A percentile compares a stretch with the other conserved stretches of the same genome.
phyloP scores from a whole-genome alignment of 2,113 vertebrate species.

The Neotoma lepida region DNA sequence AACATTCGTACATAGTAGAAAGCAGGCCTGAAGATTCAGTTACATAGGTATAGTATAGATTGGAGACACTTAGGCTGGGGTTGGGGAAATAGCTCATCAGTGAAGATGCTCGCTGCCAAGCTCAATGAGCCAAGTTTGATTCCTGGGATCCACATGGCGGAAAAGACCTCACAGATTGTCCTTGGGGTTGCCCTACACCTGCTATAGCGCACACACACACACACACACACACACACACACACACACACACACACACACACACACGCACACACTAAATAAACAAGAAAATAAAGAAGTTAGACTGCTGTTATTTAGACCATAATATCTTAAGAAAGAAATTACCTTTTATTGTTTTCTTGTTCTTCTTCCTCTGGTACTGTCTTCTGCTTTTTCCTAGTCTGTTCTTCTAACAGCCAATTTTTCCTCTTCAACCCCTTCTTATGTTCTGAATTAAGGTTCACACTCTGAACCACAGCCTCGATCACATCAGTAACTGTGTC shows the following conservation, averaged over 20 bases:
- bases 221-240: no score
- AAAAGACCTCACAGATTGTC: not conserved
- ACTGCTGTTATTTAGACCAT: not conserved
- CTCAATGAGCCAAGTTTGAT: not conserved
- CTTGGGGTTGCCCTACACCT: no score
- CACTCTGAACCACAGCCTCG: constrained; percentile 90
- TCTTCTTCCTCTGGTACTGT: constrained; percentile 81
- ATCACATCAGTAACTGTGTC: constrained; percentile 88
- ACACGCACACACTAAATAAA: not conserved
- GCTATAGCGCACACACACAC: not conserved
- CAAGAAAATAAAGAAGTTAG: not conserved
- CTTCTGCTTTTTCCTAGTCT: constrained; percentile 83
- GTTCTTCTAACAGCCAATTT: constrained; percentile 84
- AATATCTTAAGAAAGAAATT: constrained; percentile 70
- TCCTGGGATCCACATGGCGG: no score
- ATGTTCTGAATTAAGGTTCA: constrained; percentile 85
- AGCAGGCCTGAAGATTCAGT: not conserved
- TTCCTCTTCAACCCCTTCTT: constrained; percentile 92
- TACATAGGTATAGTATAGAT: not conserved
- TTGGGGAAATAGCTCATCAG: not conserved
- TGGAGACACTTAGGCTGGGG: not conserved
- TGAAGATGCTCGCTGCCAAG: not conserved
- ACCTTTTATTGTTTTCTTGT: constrained; percentile 85
- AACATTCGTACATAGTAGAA: not conserved
- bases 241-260: not conserved